Percentiles rank a stretch among this genome's conserved stretches.
phyloP scores from a whole-genome alignment of 2,113 vertebrate species.

The Phyllostomus hastatus region DNA sequence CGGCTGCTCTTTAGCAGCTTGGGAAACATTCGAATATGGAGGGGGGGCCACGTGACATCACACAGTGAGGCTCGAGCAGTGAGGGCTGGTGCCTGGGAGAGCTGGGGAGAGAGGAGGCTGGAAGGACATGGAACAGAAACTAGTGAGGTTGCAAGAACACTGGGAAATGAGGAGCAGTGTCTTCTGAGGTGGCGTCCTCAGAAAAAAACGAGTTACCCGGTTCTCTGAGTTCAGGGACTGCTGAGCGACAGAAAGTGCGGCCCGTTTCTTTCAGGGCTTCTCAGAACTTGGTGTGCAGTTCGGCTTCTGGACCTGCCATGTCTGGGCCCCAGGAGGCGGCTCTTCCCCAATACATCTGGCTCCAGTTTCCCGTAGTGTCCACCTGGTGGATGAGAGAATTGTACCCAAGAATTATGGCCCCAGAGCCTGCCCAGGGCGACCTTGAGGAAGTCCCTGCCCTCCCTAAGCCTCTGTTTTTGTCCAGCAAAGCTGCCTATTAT shows the following conservation, averaged over 20 bases:
- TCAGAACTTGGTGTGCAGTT: not conserved
- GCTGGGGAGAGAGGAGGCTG: not conserved
- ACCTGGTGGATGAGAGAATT: not conserved
- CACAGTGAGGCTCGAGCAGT: not conserved
- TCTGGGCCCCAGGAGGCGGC: not conserved
- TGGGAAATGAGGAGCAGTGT: not conserved
- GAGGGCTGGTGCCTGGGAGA: not conserved
- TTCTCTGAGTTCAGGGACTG: not conserved
- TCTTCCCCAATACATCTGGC: not conserved
- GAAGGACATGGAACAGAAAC: not conserved
- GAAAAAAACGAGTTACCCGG: not conserved
- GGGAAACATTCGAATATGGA: not conserved
- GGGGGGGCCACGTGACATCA: too few species aligned
- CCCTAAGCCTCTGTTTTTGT: not conserved
- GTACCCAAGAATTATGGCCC: not conserved
- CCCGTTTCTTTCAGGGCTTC: not conserved
- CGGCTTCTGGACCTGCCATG: not conserved
- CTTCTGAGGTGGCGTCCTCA: not conserved
- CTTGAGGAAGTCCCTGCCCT: not conserved
- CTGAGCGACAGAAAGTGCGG: not conserved
- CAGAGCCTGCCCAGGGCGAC: not conserved
- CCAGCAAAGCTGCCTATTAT: not conserved
- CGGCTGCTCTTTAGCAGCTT: not conserved
- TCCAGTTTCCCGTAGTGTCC: not conserved
- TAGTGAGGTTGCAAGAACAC: rapidly evolving